Conservation (phyloP, 2,888 invertebrate species). For the Volucella zonaria region DNA sequence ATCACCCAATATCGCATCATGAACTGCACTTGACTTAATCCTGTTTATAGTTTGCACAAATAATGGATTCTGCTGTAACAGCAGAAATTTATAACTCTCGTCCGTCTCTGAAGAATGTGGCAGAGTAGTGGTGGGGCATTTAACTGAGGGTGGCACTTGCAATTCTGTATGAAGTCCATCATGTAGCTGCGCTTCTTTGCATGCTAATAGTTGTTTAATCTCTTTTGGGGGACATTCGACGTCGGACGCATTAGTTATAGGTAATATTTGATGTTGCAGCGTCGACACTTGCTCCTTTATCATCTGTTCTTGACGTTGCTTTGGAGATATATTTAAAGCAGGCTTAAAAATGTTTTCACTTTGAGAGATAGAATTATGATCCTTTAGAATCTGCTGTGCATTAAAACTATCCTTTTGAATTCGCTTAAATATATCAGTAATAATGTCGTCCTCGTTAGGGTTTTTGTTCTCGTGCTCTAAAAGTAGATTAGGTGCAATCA, state of each 20-base stretch:
- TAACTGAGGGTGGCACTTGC: constrained; percentile 1
- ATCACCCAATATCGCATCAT: constrained; percentile 8
- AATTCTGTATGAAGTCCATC: background rate
- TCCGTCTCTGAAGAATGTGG: background rate
- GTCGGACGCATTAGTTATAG: constrained; percentile 12
- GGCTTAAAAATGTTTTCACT: background rate
- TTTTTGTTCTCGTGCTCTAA: constrained; percentile 2
- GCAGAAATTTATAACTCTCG: background rate
- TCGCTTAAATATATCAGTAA: constrained; percentile 48
- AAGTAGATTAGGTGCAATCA: background rate
- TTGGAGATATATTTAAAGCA: background rate
- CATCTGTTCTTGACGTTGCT: background rate
- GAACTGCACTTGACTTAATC: constrained; percentile 38
- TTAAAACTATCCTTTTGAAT: constrained; percentile 35
- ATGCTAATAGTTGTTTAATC: constrained; percentile 9
- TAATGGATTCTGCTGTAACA: constrained; percentile 35
- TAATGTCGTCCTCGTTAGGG: constrained; percentile 32
- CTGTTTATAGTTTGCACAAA: constrained; percentile 39
- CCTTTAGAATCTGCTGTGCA: constrained; percentile 22
- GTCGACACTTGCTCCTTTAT: background rate
- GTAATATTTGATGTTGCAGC: constrained; percentile 10
- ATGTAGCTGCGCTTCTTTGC: constrained; percentile 10
- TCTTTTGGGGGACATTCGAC: background rate
- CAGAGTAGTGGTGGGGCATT: background rate
- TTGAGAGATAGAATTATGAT: background rate